phyloP scores from a whole-genome alignment of 2,888 invertebrate species.

The Hydraecia micacea region DNA sequence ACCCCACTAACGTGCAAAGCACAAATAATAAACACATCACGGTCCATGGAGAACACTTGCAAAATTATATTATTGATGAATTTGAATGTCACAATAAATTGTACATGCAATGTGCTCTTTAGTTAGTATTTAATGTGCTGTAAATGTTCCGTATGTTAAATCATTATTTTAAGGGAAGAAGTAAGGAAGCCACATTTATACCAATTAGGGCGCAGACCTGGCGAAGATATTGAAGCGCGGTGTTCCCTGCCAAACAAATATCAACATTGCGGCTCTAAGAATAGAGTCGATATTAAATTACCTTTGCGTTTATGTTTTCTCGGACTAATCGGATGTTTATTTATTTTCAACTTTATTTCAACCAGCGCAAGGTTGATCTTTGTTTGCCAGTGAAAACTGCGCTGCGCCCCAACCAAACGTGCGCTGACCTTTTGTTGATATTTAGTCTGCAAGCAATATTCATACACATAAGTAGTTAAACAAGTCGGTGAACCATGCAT shows the following conservation, averaged over 20 bases:
- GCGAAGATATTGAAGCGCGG: not conserved
- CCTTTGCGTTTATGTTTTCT: not conserved
- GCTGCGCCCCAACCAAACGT: not conserved
- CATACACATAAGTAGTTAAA: too few relatives aligned
- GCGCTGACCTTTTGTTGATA: not conserved
- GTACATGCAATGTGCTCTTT: constrained; percentile 23
- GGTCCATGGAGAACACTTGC: not conserved
- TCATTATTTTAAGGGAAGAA: constrained; percentile 12
- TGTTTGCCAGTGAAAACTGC: not conserved
- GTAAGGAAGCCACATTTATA: constrained; percentile 1
- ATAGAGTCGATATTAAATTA: not conserved
- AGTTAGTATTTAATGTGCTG: constrained; percentile 15
- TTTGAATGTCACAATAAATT: constrained; percentile 2
- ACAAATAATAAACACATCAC: constrained; percentile 1
- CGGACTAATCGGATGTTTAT: not conserved
- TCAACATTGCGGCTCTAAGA: not conserved
- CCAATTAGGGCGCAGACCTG: not conserved
- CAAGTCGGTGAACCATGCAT: too few relatives aligned
- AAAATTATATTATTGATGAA: not conserved
- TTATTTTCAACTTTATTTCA: not conserved
- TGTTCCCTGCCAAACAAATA: not conserved
- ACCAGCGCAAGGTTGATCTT: not conserved
- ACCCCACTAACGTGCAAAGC: constrained; percentile 29
- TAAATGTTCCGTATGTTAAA: constrained; percentile 1
- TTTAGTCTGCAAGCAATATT: not conserved